Evolutionary conservation across 2,113 vertebrate species (phyloP).

Genomic region (Pachycephala philippinensis): DNA sequence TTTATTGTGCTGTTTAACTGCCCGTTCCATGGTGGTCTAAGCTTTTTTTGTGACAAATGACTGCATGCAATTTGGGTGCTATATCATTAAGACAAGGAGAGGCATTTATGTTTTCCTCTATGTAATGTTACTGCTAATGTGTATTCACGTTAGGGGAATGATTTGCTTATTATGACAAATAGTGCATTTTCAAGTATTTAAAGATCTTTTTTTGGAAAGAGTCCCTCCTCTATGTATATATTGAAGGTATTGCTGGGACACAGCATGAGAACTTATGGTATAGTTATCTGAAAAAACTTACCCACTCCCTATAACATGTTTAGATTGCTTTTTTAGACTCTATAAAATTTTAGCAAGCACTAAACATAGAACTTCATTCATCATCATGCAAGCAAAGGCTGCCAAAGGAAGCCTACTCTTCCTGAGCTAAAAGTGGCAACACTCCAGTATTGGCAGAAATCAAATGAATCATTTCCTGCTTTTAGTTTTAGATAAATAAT

Average conservation of each 20-base stretch:
- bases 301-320: conserved; percentile 66
- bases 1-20: conserved; percentile 26
- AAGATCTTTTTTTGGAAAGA: conserved; percentile 10
- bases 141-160: not conserved
- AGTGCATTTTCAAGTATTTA: conserved; percentile 29
- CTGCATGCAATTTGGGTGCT: conserved; percentile 2
- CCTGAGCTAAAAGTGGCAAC: conserved; percentile 86
- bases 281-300: conserved; percentile 66
- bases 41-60: conserved; percentile 28
- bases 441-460: conserved; percentile 86
- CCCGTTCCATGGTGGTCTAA: conserved; percentile 13
- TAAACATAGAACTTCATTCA: conserved; percentile 97
- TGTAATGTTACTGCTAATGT: not conserved
- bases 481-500: conserved; percentile 83
- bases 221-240: not conserved
- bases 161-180: conserved; percentile 43
- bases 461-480: conserved; percentile 91
- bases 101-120: conserved; percentile 31
- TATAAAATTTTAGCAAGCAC: conserved; percentile 82
- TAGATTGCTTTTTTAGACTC: conserved; percentile 82
- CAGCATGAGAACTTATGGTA: conserved; percentile 43
- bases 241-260: conserved; percentile 62
- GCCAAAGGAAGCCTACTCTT: conserved; percentile 89
- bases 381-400: conserved; percentile 77
- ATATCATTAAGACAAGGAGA: conserved; percentile 47